Conservation (phyloP, 2,113 vertebrate genomes). For the Tychaedon coryphoeus region DNA sequence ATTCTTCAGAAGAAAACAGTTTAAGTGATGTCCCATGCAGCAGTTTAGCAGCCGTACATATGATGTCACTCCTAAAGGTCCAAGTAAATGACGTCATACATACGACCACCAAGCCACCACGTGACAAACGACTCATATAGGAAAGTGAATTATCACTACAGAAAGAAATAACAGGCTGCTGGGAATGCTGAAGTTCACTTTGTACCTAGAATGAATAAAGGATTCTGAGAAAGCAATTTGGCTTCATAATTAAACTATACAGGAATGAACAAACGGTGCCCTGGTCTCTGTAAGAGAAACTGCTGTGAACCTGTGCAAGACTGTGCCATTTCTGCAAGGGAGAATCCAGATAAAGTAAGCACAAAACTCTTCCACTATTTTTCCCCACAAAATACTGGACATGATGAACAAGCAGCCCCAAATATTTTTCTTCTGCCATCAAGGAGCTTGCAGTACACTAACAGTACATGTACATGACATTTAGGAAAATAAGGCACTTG, state of each 20-base stretch:
- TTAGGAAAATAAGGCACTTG: neutral
- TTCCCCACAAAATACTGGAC: neutral
- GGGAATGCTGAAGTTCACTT: neutral
- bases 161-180: neutral
- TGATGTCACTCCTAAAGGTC: slow-evolving; percentile 94
- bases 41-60: slow-evolving; percentile 97
- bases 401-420: neutral
- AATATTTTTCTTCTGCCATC: neutral
- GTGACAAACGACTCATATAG: neutral
- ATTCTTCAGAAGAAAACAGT: slow-evolving; percentile 48
- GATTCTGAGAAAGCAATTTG: neutral
- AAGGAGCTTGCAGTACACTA: neutral
- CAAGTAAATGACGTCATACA: slow-evolving; percentile 97
- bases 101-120: slow-evolving; percentile 95
- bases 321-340: neutral
- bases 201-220: slow-evolving; percentile 9
- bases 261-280: neutral
- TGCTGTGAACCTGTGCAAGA: neutral
- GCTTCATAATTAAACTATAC: neutral
- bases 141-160: neutral
- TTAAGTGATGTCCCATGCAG: slow-evolving; percentile 82
- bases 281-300: neutral
- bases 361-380: neutral
- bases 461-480: neutral
- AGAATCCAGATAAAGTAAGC: neutral